These are phyloP conservation scores for Gymnorhina tibicen DNA, from an alignment of 2,113 vertebrate species.

Conservation along the genomic window DNA sequence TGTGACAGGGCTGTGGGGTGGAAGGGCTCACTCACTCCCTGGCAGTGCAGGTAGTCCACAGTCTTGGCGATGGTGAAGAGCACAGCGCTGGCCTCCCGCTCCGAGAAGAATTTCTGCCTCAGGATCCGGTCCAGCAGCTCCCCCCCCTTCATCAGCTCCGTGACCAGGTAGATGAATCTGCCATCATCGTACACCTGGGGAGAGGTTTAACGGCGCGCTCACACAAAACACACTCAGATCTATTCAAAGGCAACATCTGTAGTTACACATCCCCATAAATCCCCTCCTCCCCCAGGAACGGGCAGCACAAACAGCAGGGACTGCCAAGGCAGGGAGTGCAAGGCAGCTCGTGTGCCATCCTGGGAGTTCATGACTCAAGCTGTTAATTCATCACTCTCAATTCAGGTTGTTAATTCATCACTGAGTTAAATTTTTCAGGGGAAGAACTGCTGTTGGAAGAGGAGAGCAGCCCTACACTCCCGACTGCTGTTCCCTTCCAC, in stretches of 20 bases:
- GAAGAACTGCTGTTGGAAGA: not conserved
- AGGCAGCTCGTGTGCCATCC: not conserved
- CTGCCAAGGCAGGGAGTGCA: not conserved
- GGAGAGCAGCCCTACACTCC: not conserved
- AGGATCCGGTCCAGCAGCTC: slow-evolving; percentile 94
- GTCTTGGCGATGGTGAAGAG: slow-evolving; percentile 93
- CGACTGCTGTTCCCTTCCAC: not conserved
- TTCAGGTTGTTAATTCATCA: not conserved
- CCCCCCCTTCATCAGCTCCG: slow-evolving; percentile 95
- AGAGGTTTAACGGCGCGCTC: not conserved
- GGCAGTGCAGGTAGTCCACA: slow-evolving; percentile 96
- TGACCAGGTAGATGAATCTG: slow-evolving; percentile 91
- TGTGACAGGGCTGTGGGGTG: not conserved
- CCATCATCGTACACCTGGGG: slow-evolving; percentile 92
- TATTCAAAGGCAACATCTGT: not conserved
- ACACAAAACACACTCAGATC: not conserved
- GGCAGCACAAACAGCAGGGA: not conserved
- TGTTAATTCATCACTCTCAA: not conserved
- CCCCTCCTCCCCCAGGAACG: not conserved
- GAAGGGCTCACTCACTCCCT: slow-evolving; percentile 82
- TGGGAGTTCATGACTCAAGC: not conserved
- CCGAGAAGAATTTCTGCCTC: slow-evolving; percentile 94
- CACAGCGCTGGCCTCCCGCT: slow-evolving; percentile 91
- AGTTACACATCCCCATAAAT: not conserved
- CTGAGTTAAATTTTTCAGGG: not conserved